Conservation (phyloP, 1,140 invertebrate genomes). For the Mercenaria mercenaria region DNA sequence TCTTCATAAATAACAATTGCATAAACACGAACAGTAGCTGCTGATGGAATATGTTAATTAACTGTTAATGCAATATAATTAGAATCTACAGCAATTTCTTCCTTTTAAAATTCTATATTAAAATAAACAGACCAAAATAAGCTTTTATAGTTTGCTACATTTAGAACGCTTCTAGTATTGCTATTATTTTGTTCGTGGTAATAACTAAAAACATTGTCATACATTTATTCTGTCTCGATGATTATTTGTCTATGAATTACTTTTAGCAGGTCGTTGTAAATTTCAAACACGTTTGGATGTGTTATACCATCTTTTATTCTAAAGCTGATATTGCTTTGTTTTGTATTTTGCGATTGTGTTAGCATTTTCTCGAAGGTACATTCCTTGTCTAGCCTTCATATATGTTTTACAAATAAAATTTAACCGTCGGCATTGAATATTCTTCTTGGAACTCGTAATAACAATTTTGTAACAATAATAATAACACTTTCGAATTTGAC, state of each 20-base stretch:
- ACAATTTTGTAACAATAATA: neutral
- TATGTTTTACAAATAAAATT: neutral
- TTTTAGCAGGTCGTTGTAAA: too few relatives aligned
- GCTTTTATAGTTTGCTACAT: neutral
- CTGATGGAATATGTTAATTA: neutral
- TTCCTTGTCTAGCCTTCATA: neutral
- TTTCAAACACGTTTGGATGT: neutral
- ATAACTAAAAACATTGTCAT: neutral
- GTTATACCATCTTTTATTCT: neutral
- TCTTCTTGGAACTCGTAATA: neutral
- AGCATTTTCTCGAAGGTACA: neutral
- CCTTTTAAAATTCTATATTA: neutral
- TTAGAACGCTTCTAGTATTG: neutral
- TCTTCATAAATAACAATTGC: neutral
- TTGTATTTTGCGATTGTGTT: neutral
- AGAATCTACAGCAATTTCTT: neutral
- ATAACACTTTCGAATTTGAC: neutral
- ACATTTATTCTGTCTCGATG: neutral
- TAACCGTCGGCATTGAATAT: neutral
- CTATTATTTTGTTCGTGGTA: too few relatives aligned
- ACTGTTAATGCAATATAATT: too few relatives aligned
- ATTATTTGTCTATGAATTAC: too few relatives aligned
- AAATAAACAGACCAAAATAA: neutral
- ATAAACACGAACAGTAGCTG: neutral
- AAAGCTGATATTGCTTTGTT: neutral